These are phyloP conservation scores for Pangasianodon gigas DNA, from an alignment of 2,113 vertebrate species.

Conservation along the genomic window DNA sequence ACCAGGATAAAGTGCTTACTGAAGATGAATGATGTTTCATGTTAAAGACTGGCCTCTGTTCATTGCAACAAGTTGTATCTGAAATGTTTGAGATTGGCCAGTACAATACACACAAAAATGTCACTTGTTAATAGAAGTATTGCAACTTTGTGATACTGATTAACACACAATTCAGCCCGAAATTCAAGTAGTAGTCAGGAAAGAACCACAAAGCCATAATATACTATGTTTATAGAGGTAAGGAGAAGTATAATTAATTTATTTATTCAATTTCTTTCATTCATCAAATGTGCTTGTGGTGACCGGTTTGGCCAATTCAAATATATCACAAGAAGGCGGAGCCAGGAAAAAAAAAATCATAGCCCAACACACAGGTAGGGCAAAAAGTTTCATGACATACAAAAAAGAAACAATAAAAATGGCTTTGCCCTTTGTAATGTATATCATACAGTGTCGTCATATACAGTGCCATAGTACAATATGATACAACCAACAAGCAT, in stretches of 20 bases:
- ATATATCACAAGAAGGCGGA: conserved; percentile 42
- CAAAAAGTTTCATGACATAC: conserved; percentile 31
- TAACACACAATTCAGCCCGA: background rate
- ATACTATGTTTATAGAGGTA: conserved; percentile 20
- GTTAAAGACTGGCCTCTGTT: background rate
- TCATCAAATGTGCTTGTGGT: conserved; percentile 54
- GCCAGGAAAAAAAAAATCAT: conserved; percentile 25
- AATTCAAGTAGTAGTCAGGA: background rate
- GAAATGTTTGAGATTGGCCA: background rate
- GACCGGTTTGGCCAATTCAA: conserved; percentile 42
- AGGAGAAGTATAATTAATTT: conserved; percentile 45
- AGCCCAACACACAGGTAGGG: conserved; percentile 11
- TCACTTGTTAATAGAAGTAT: background rate
- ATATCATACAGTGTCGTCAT: conserved; percentile 47
- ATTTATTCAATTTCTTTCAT: conserved; percentile 44
- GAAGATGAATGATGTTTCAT: background rate
- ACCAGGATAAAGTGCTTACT: background rate
- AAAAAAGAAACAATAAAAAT: conserved; percentile 32
- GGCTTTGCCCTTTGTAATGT: conserved; percentile 46
- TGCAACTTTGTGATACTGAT: background rate
- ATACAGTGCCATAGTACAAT: conserved; percentile 38
- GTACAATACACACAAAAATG: background rate
- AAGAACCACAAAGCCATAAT: conserved; percentile 6
- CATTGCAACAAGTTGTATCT: background rate
- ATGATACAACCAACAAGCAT: conserved; percentile 41